phyloP scores from a whole-genome alignment of 2,888 invertebrate genomes.

The Drosophila affinis region DNA sequence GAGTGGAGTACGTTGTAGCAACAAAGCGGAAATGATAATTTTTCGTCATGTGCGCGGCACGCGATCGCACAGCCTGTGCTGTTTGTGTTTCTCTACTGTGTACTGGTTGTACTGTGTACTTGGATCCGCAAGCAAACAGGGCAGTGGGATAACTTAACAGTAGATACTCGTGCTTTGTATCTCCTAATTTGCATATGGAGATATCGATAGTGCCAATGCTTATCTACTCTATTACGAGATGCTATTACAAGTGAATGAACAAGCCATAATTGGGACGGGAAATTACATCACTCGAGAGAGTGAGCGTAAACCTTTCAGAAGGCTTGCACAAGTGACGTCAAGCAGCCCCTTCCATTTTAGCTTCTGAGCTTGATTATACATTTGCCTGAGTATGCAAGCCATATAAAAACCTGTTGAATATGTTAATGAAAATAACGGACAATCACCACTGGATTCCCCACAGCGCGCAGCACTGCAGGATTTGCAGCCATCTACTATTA shows the following conservation, averaged over 20 bases:
- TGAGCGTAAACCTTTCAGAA: background rate
- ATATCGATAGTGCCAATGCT: constrained; percentile 31
- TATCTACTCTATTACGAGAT: constrained; percentile 7
- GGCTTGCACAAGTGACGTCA: background rate
- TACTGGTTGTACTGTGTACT: background rate
- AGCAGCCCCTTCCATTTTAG: background rate
- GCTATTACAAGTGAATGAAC: background rate
- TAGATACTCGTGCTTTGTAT: constrained; percentile 16
- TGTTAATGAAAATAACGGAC: background rate
- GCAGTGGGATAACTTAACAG: background rate
- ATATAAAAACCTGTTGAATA: background rate
- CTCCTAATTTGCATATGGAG: constrained; percentile 19
- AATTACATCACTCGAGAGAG: background rate
- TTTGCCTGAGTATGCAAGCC: background rate
- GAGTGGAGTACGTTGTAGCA: constrained; percentile 15
- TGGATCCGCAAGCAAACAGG: constrained; percentile 16
- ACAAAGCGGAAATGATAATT: constrained; percentile 20
- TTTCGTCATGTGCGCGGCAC: constrained; percentile 58
- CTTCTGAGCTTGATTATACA: background rate
- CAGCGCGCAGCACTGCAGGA: background rate
- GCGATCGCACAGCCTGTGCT: constrained; percentile 46
- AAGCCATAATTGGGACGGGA: background rate
- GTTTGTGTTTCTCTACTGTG: constrained; percentile 10
- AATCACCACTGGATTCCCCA: background rate
- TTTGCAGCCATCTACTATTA: background rate